phyloP scores from a whole-genome alignment of 2,888 invertebrate genomes.

The Eupithecia pulchellata region DNA sequence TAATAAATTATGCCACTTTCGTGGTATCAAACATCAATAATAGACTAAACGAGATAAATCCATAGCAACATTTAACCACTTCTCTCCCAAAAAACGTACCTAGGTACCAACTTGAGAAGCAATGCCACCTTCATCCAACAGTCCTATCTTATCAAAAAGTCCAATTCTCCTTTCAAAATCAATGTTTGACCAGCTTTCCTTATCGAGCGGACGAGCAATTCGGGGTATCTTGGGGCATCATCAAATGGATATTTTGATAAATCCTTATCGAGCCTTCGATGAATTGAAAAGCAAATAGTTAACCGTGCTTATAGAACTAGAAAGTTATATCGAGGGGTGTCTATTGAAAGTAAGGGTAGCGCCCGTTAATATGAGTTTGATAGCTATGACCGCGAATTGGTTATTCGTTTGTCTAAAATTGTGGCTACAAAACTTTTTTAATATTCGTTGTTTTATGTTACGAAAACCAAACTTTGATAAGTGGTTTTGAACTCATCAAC shows the following conservation, averaged over 20 bases:
- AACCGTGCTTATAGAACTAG: conserved; percentile 55
- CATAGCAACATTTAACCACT: background rate
- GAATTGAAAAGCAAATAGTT: conserved; percentile 62
- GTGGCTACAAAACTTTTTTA: conserved; percentile 16
- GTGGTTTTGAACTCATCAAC: background rate
- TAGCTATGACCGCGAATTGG: conserved; percentile 31
- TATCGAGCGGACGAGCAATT: conserved; percentile 32
- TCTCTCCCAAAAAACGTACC: background rate
- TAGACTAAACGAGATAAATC: background rate
- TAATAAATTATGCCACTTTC: background rate
- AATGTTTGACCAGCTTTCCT: conserved; percentile 38
- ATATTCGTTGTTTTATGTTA: conserved; percentile 6
- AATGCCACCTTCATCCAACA: conserved; percentile 12
- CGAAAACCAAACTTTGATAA: background rate
- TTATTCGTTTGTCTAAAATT: background rate
- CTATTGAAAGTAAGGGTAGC: conserved; percentile 52
- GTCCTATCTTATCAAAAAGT: conserved; percentile 12
- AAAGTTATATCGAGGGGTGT: conserved; percentile 59
- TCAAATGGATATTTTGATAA: conserved; percentile 49
- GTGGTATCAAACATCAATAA: too few species aligned
- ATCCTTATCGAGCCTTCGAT: conserved; percentile 56
- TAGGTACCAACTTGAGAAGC: background rate
- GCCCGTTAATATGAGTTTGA: conserved; percentile 52
- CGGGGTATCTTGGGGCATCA: conserved; percentile 15
- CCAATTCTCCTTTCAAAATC: conserved; percentile 2